Percentiles rank a stretch among this genome's conserved stretches.
Evolutionary conservation across 2,888 invertebrate species (phyloP).

Genomic region (Incurvaria masculella): DNA sequence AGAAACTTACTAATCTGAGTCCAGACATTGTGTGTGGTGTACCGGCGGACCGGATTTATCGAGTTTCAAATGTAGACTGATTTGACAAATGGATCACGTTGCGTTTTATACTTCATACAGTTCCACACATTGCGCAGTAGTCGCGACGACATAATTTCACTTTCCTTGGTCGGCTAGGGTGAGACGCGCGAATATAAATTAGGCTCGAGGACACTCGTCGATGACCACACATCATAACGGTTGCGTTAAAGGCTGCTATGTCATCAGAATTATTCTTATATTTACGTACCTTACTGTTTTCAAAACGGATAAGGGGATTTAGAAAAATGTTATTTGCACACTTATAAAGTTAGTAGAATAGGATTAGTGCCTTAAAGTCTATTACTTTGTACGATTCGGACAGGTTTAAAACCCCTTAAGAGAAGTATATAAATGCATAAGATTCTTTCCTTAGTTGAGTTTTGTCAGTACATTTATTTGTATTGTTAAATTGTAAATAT

Average conservation of each 20-base stretch:
- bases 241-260: not conserved
- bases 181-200: constrained; percentile 31
- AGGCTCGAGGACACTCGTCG: constrained; percentile 35
- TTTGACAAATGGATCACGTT: constrained; percentile 35
- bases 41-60: constrained; percentile 39
- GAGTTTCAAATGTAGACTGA: constrained; percentile 37
- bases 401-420: too few relatives aligned
- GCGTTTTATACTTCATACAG: constrained; percentile 53
- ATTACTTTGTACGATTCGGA: too few relatives aligned
- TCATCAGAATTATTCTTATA: not conserved
- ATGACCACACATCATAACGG: constrained; percentile 29
- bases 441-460: too few relatives aligned
- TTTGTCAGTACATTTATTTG: too few relatives aligned
- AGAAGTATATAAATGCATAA: too few relatives aligned
- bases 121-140: constrained; percentile 48
- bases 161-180: constrained; percentile 45
- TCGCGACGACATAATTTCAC: constrained; percentile 41
- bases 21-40: constrained; percentile 31
- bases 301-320: too few relatives aligned
- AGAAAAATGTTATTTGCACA: too few relatives aligned
- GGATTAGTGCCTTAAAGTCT: too few relatives aligned
- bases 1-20: constrained; percentile 44
- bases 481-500: too few relatives aligned
- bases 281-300: too few relatives aligned
- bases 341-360: too few relatives aligned